Conservation (phyloP, 2,113 vertebrate genomes). For the Lanius ludovicianus region DNA sequence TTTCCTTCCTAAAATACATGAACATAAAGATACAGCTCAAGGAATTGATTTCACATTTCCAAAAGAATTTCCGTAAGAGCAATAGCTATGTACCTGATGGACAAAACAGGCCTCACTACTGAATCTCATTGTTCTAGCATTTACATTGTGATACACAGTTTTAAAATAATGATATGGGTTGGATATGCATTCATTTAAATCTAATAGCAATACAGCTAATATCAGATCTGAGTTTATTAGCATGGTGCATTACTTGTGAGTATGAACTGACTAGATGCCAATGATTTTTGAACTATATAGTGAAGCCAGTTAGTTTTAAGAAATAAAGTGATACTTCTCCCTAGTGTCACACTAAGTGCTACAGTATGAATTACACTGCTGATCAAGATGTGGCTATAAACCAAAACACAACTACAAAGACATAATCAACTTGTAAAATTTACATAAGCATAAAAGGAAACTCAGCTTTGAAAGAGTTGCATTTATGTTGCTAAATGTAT, state of each 20-base stretch:
- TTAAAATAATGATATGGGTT: neutral
- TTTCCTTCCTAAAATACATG: neutral
- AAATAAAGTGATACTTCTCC: conserved; percentile 63
- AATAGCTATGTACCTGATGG: neutral
- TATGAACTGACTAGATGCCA: conserved; percentile 25
- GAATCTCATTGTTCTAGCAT: neutral
- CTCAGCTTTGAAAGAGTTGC: conserved; percentile 34
- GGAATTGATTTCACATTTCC: neutral
- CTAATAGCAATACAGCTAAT: conserved; percentile 13
- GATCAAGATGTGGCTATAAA: conserved; percentile 58
- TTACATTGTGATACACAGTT: neutral
- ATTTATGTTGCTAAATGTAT: neutral
- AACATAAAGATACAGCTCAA: neutral
- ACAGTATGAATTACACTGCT: conserved; percentile 53
- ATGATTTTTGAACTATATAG: conserved; percentile 47
- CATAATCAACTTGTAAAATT: conserved; percentile 56
- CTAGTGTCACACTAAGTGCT: conserved; percentile 47
- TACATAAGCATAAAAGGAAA: conserved; percentile 55
- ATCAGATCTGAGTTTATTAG: conserved; percentile 15
- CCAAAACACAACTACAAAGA: conserved; percentile 57
- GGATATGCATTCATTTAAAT: conserved; percentile 14
- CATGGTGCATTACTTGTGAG: neutral
- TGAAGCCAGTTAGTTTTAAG: conserved; percentile 63
- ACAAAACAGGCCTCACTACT: neutral
- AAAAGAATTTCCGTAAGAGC: neutral